Percentiles rank a stretch among this genome's conserved stretches.
phyloP scores from a whole-genome alignment of 2,797 vertebrate species.

The Delichon dasypus region DNA sequence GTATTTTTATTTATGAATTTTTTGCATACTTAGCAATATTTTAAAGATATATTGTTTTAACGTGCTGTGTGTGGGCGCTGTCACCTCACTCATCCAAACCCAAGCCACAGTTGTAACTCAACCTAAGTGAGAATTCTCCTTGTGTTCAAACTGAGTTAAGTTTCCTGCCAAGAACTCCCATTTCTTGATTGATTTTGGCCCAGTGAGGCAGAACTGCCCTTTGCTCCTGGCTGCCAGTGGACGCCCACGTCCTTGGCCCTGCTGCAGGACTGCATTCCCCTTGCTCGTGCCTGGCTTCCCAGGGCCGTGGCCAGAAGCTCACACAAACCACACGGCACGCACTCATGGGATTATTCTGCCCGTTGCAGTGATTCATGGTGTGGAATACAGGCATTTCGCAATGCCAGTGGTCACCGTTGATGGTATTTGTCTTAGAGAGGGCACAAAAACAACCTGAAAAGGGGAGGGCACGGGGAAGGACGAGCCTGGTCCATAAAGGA shows the following conservation, averaged over 20 bases:
- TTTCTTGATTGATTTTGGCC: neutral
- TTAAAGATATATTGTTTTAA: neutral
- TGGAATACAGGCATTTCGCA: neutral
- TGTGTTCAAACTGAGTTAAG: neutral
- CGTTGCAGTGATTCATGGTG: neutral
- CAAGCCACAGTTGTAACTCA: neutral
- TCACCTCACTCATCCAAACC: neutral
- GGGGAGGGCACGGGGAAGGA: neutral
- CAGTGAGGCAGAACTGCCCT: neutral
- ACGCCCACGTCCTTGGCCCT: neutral
- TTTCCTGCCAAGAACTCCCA: neutral
- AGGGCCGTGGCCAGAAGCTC: neutral
- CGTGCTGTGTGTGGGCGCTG: neutral
- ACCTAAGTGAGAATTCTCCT: neutral
- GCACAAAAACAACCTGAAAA: neutral
- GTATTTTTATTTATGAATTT: neutral
- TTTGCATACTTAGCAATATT: neutral
- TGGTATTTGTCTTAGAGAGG: neutral
- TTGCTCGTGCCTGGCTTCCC: neutral
- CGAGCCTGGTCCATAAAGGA: neutral
- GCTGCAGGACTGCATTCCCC: neutral
- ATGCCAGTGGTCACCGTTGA: neutral
- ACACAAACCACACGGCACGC: accelerated
- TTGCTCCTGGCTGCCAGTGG: neutral
- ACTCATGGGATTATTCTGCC: accelerated